Base-by-base conservation (phyloP, 2,113 vertebrate species). In the Siphamia tubifer region DNA sequence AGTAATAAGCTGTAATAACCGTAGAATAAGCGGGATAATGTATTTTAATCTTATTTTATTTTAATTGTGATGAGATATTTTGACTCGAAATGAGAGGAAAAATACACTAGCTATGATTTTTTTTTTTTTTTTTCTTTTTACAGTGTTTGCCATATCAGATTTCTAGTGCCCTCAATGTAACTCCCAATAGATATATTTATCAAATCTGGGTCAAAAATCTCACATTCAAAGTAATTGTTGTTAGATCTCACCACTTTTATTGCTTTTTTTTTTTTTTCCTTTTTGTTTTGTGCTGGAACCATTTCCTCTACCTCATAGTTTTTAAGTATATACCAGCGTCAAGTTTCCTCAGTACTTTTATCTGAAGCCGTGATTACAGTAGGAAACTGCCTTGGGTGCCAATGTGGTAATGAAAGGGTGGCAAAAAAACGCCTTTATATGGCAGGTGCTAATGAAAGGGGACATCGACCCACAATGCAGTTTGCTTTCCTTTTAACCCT, bases 401-500 rank as follows among this genome's bases (percentile, higher is more conserved):
- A 42, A 20, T 15, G 52, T 43, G 57, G 24, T 80, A 85, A 78
- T 83, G 67, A 89, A 74, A 83, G 77, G 62, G 65, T 30, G 54
- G 40, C 49, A 38, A 9, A 30, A 13, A 48, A n/a, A n/a, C 4
- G 42, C 47, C 64, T 36, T 44, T 43, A 63, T 74, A 56, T 45
- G 38, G 66, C 74, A 81, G 79, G 80, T 79, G 77, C 43, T 79
- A 72, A 84, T 82, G 71, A 82, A 77, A 73, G 54, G 64, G 69
- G 44, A 57, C 54, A 19, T 40, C n/a, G 61, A 19, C 24, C 77
- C 68, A 27, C 73, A 64, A 36, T 6, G 34, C 63, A 9, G 16
- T 0, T 16, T 44, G 17, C 12, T 23, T 67, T 61, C 79, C n/a
- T n/a, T 76, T 54, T 74, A 66, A n/a, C n/a, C n/a, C n/a, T n/a